A percentile compares a stretch with the other conserved stretches of the same genome.
Conservation (phyloP, 2,888 invertebrate species). For the Spodoptera littoralis region DNA sequence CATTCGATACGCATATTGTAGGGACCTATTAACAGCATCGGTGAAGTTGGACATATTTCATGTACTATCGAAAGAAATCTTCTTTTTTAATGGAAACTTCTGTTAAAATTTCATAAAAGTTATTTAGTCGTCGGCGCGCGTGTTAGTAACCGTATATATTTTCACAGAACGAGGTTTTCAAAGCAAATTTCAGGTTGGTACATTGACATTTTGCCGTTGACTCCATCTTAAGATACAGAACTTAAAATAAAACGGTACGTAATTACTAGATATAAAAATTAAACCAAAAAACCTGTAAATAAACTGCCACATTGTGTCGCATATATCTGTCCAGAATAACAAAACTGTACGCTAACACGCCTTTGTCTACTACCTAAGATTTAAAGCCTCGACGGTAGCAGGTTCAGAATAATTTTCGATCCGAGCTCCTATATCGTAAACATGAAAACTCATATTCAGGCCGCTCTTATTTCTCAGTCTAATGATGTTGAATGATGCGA, state of each 20-base stretch:
- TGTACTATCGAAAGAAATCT: not conserved
- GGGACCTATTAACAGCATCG: slow-evolving; percentile 6
- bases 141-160: too few species aligned
- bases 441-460: slow-evolving; percentile 70
- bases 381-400: slow-evolving; percentile 27
- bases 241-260: too few species aligned
- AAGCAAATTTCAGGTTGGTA: too few species aligned
- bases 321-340: slow-evolving; percentile 20
- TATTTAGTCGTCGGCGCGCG: too few species aligned
- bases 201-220: too few species aligned
- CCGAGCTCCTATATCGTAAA: slow-evolving; percentile 44
- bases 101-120: too few species aligned
- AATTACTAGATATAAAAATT: too few species aligned
- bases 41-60: slow-evolving; percentile 7
- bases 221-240: too few species aligned
- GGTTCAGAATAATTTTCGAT: slow-evolving; percentile 43
- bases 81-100: too few species aligned
- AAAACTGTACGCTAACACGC: slow-evolving; percentile 5
- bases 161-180: too few species aligned
- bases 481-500: slow-evolving; percentile 85
- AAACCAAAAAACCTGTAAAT: not conserved
- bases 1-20: slow-evolving; percentile 34
- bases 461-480: slow-evolving; percentile 75
- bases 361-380: slow-evolving; percentile 36
- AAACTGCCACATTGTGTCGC: not conserved